Conservation (phyloP, 64 coral and sea anemone genomes). For the Montipora foliosa region DNA sequence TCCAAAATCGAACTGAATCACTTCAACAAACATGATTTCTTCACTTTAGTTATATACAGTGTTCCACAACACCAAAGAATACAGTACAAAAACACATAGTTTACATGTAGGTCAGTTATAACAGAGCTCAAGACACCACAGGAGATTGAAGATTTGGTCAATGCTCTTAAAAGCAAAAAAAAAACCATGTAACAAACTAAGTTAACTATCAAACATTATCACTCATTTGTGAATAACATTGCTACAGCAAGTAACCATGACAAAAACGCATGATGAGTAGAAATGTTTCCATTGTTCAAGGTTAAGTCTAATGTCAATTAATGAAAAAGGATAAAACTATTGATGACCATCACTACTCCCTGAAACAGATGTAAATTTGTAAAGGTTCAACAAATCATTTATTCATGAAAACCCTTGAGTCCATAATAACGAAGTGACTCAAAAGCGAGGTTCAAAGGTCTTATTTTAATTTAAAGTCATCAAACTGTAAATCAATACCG, state of each 20-base stretch:
- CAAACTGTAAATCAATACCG: neutral
- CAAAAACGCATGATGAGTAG: neutral
- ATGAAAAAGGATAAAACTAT: neutral
- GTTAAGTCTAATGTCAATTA: neutral
- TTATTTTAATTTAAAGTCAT: neutral
- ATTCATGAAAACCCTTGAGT: slow-evolving; percentile 39
- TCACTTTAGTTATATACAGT: too few relatives aligned
- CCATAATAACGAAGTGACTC: slow-evolving; percentile 32
- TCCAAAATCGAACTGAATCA: neutral
- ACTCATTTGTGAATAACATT: neutral
- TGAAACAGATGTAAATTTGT: slow-evolving; percentile 43
- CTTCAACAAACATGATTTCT: neutral
- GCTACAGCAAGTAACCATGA: neutral
- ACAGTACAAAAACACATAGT: too few relatives aligned
- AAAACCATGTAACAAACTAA: neutral
- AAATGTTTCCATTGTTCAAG: neutral
- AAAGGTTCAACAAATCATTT: slow-evolving; percentile 46
- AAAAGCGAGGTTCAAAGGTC: slow-evolving; percentile 16
- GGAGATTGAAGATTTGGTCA: too few relatives aligned
- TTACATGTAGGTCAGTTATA: too few relatives aligned
- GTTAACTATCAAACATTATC: neutral
- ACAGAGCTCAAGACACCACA: too few relatives aligned
- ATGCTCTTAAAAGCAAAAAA: neutral
- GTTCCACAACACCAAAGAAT: neutral
- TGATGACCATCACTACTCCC: neutral